Evolutionary conservation across 2,888 invertebrate genomes (phyloP).

Genomic region (Emmelina monodactyla): DNA sequence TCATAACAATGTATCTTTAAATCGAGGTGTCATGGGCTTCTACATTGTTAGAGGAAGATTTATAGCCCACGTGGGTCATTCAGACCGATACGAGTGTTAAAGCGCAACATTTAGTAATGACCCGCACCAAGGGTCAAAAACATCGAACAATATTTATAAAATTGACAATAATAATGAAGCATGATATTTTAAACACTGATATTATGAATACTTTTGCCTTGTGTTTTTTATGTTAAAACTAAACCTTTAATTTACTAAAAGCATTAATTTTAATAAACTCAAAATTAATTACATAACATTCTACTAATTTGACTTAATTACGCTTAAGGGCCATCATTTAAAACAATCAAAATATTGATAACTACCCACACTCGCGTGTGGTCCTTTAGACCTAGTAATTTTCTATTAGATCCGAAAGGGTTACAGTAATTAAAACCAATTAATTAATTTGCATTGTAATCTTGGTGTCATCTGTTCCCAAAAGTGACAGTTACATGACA

Average conservation of each 20-base stretch:
- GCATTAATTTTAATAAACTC: no score
- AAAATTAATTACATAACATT: no score
- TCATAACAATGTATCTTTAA: no score
- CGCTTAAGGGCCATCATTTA: slow-evolving; percentile 1
- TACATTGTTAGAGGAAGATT: neutral
- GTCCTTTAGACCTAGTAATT: slow-evolving; percentile 17
- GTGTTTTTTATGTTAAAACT: no score
- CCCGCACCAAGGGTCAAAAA: no score
- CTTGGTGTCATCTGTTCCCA: slow-evolving; percentile 28
- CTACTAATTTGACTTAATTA: no score
- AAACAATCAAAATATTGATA: slow-evolving; percentile 10
- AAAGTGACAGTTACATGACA: slow-evolving; percentile 43
- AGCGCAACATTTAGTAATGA: slow-evolving; percentile 23
- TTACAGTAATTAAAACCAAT: slow-evolving; percentile 43
- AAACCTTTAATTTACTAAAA: no score
- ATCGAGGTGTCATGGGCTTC: slow-evolving; percentile 26
- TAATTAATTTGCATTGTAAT: slow-evolving; percentile 36
- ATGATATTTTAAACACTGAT: no score
- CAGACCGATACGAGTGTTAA: slow-evolving; percentile 24
- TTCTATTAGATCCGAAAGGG: slow-evolving; percentile 26
- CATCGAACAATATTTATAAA: no score
- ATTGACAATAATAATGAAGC: no score
- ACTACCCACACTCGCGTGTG: slow-evolving; percentile 16
- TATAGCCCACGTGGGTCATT: slow-evolving; percentile 23
- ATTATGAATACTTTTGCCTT: no score